phyloP scores from a whole-genome alignment of 2,113 vertebrate species.

The Myiopsitta monachus region DNA sequence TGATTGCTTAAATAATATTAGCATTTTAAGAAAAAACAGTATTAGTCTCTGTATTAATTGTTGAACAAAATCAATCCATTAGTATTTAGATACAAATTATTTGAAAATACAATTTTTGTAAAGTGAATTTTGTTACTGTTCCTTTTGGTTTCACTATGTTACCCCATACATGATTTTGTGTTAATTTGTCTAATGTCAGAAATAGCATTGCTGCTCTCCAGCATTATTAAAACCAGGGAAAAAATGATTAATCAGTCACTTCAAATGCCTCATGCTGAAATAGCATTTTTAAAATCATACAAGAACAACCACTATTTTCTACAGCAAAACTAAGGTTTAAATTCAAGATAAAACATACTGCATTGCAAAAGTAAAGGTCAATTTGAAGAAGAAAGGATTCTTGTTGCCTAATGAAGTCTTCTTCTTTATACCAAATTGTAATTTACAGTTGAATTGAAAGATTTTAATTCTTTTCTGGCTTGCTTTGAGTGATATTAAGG shows the following conservation, averaged over 20 bases:
- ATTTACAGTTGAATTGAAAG: not conserved
- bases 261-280: not conserved
- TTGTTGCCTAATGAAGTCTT: not conserved
- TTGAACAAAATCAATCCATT: conserved; percentile 8
- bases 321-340: not conserved
- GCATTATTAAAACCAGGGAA: not conserved
- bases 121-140: conserved; percentile 17
- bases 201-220: not conserved
- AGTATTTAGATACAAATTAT: not conserved
- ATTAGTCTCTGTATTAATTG: conserved; percentile 36
- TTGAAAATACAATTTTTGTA: conserved; percentile 25
- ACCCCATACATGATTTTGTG: conserved; percentile 17
- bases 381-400: not conserved
- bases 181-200: conserved; percentile 44
- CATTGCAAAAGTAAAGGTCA: not conserved
- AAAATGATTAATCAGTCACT: conserved; percentile 40
- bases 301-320: not conserved
- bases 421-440: conserved; percentile 12
- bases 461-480: conserved; percentile 24
- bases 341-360: not conserved
- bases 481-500: not conserved
- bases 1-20: conserved; percentile 7
- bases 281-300: not conserved
- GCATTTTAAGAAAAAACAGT: conserved; percentile 3
- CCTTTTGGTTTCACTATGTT: not conserved